A percentile compares a stretch with the other conserved stretches of the same genome.
Conservation (phyloP, 1,140 invertebrate species). For the Neodiprion virginianus region DNA sequence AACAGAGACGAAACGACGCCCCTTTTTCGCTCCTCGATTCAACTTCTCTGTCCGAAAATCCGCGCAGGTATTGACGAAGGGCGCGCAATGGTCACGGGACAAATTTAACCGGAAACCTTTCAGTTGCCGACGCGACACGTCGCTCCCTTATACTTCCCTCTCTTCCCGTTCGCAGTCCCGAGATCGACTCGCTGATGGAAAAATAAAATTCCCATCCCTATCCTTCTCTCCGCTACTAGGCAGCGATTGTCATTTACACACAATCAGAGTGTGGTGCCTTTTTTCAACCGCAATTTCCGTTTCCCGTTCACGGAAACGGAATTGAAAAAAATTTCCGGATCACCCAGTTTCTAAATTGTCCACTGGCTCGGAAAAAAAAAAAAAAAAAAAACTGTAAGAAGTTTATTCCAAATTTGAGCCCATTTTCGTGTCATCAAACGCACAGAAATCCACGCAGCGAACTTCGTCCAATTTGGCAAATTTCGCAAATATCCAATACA, state of each 20-base stretch:
- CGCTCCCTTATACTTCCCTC: neutral
- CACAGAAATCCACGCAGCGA: too few species aligned
- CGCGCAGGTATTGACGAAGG: too few species aligned
- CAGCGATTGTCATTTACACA: neutral
- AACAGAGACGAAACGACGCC: neutral
- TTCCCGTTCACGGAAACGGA: neutral
- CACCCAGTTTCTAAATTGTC: too few species aligned
- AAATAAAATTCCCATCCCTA: neutral
- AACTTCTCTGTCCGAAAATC: too few species aligned
- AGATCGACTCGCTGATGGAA: conserved; percentile 1
- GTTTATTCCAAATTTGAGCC: too few species aligned
- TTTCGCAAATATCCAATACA: conserved; percentile 7
- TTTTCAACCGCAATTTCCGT: neutral
- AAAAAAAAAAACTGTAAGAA: too few species aligned
- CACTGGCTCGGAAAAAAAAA: too few species aligned
- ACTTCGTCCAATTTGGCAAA: neutral
- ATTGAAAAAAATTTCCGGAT: too few species aligned
- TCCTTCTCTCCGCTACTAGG: neutral
- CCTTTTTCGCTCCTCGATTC: too few species aligned
- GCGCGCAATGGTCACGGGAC: neutral
- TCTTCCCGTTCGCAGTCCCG: neutral
- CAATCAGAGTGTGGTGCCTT: neutral
- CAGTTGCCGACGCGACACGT: conserved; percentile 7
- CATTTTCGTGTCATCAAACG: too few species aligned
- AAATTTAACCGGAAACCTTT: conserved; percentile 28